Evolutionary conservation across 2,113 vertebrate species (phyloP), one percentile per base, ranked within the genome.

Genomic region (Chaenogobius annularis): DNA sequence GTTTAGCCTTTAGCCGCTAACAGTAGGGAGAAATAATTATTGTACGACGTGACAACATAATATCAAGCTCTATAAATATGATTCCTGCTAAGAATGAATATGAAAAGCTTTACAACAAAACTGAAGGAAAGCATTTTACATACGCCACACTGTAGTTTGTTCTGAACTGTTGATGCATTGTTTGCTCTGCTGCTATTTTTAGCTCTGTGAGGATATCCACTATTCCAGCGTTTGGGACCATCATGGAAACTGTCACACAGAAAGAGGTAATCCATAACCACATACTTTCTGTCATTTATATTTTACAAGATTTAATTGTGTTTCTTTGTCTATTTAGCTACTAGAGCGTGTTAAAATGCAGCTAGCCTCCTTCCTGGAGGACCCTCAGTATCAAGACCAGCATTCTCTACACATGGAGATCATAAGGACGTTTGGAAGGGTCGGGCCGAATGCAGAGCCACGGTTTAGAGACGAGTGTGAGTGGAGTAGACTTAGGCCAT

Each of bases 301-400:
- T 15, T 59, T 19, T 4, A 13, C 5, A 13, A 1, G 54, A 17
- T 52, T 20, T 64, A 7, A 43, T 2, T 31, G 31, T 37, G 31
- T 15, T 71, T 11, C n/a, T 68, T 10, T 72, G 46, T 84, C 4
- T 59, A 0, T 81, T 69, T 88, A 99, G 98, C 94, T 99, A 89
- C 91, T 98, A 79, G 98, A 99, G 90, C 95, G 97, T 88, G 97
- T 98, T 0, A 99, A 99, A 91, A 99, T 99, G 98, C 98, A 99
- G 90, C 85, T 99, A 87, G 96, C 97, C 0, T 97, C 98, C 47
- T 99, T 99, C 86, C 89, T 99, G 82, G 98, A 99, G 85, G 98
- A 99, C 77, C 97, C 97, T 74, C 96, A 99, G 75, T 99, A 99
- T 85, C 98, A 98, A 86, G 97, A 99, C 88, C 97, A 99, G 85